Percentiles rank a stretch among this genome's conserved stretches.
Conservation (phyloP, 2,888 invertebrate species). For the Tuta absoluta region DNA sequence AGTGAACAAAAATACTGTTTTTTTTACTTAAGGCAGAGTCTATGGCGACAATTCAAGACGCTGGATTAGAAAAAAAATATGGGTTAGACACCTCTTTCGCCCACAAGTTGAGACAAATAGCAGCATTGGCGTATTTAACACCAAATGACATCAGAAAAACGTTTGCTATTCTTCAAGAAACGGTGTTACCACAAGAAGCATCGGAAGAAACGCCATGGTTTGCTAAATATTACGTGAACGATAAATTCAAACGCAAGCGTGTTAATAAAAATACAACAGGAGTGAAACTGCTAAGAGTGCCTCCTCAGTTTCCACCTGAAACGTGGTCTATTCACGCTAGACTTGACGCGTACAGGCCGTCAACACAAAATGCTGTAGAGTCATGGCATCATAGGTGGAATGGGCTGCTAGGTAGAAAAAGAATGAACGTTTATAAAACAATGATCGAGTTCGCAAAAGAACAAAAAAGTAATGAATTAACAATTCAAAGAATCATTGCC, state of each 20-base stretch:
- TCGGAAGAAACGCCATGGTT: background rate
- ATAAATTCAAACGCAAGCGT: background rate
- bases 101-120: too few relatives aligned
- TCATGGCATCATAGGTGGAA: constrained; percentile 25
- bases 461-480: constrained; percentile 23
- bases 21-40: too few relatives aligned
- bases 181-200: background rate
- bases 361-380: constrained; percentile 20
- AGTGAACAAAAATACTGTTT: too few relatives aligned
- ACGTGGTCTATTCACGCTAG: constrained; percentile 15
- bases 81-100: too few relatives aligned
- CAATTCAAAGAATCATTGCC: constrained; percentile 1
- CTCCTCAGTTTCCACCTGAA: constrained; percentile 12
- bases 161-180: background rate
- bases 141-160: background rate
- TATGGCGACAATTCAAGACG: too few relatives aligned
- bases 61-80: too few relatives aligned
- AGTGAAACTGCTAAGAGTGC: background rate
- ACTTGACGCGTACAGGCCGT: background rate
- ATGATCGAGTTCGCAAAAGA: constrained; percentile 24
- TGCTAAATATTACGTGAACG: background rate
- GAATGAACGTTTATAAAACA: constrained; percentile 23
- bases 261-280: background rate
- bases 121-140: too few relatives aligned
- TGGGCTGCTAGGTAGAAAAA: constrained; percentile 16